phyloP scores from a whole-genome alignment of 2,797 vertebrate species.

The Tokudaia tokunoshimensis region DNA sequence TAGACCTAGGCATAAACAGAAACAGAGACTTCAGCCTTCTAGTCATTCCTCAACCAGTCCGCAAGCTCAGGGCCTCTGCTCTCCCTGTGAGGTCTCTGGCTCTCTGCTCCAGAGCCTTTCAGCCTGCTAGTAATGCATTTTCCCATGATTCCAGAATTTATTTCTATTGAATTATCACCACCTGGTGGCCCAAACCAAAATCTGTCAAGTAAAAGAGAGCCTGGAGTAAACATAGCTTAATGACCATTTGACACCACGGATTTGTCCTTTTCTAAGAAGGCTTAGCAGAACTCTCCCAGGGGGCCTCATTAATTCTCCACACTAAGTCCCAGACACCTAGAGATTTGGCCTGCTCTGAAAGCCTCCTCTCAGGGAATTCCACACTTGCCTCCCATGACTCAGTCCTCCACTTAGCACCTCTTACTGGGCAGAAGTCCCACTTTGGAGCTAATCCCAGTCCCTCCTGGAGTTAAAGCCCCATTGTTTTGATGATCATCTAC shows the following conservation, averaged over 20 bases:
- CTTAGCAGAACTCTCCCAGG: not conserved
- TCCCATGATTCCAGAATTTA: not conserved
- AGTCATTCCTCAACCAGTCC: not conserved
- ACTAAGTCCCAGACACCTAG: not conserved
- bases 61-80: no score
- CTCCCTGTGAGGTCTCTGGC: not conserved
- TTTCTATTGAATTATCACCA: conserved; percentile 64
- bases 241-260: not conserved
- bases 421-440: not conserved
- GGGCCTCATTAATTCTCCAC: conserved; percentile 27
- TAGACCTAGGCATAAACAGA: not conserved
- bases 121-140: not conserved
- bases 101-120: not conserved
- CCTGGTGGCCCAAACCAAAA: conserved; percentile 49
- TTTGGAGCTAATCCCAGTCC: not conserved
- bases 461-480: not conserved
- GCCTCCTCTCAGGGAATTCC: not conserved
- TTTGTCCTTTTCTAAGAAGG: conserved; percentile 59
- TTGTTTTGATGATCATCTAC: not conserved
- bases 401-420: not conserved
- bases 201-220: conserved; percentile 20
- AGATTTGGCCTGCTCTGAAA: conserved; percentile 34
- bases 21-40: not conserved
- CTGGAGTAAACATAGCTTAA: not conserved
- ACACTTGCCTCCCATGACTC: not conserved